phyloP scores from a whole-genome alignment of 2,797 vertebrate genomes.

The Pseudochirops corinnae region DNA sequence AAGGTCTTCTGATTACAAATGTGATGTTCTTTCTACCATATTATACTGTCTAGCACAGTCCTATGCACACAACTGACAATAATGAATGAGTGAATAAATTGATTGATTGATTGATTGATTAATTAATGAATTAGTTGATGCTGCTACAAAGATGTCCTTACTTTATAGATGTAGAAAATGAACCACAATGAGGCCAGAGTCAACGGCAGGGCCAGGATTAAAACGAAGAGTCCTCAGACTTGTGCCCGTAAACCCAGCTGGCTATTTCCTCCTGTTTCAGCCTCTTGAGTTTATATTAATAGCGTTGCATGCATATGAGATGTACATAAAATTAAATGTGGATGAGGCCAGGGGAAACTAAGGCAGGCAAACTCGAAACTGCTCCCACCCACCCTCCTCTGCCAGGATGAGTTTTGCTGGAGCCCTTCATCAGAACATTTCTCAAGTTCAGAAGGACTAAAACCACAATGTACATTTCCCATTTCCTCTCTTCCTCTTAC shows the following conservation, averaged over 20 bases:
- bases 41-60: neutral
- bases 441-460: neutral
- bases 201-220: neutral
- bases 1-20: neutral
- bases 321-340: neutral
- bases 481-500: neutral
- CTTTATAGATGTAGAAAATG: slow-evolving; percentile 1
- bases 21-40: neutral
- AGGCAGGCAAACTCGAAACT: neutral
- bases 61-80: neutral
- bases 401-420: neutral
- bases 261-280: slow-evolving; percentile 50
- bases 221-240: neutral
- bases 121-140: neutral
- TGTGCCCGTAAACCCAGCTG: neutral
- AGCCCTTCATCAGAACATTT: neutral
- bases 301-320: slow-evolving; percentile 24
- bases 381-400: slow-evolving; percentile 39
- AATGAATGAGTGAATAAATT: neutral
- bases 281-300: slow-evolving; percentile 67
- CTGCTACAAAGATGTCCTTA: neutral
- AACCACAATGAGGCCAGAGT: neutral
- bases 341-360: neutral
- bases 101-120: too few species aligned
- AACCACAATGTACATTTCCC: neutral